Base-by-base conservation (phyloP, 92 coral and sea anemone species). In the Bergia puertoricense region DNA sequence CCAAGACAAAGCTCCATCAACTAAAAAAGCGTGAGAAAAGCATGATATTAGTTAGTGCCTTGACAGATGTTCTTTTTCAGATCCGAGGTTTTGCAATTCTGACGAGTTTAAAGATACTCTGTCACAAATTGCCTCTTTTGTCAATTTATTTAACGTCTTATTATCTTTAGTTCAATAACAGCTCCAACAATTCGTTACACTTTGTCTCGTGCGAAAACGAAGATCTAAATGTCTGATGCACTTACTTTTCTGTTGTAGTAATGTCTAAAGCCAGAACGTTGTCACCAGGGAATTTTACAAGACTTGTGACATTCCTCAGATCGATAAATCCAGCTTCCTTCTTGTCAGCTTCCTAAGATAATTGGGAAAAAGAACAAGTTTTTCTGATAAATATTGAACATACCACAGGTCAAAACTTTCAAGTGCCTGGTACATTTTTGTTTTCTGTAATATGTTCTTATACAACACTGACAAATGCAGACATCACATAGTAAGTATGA, bases 241-340 rank as follows among this genome's bases (percentile, higher is more conserved):
- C 95, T 79, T 89, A 95, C 99, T 92, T 97, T 69, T 97, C 99
- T 22, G 89, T 62, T 5, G 99, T 95, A 50, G 92, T 90, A 36
- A 97, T 93, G 36, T 97, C 99, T 89, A 95, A 67, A 16, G 93
- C 86, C 20, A 86, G 69, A 42, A 76, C 40, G 59, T 94, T 94
- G 44, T 94, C 96, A 82, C 90, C 90, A 67, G 94, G 88, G 79
- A 86, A 80, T 67, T 93, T 89, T 30, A 89, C 92, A 11, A 95
- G 89, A 86, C 93, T 90, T 57, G 95, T 95, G 80, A 95, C 95
- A 37, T 90, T 91, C 57, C 85, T 89, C 57, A 97, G 90, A 85
- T 95, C 95, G 81, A 97, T 94, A 30, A 91, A 89, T 1, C 95
- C 97, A 77, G 86, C 88, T 68, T 93, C 98, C 14, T 97, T 98